phyloP scores from a whole-genome alignment of 1,140 invertebrate genomes.

The Pachypsylla venusta region DNA sequence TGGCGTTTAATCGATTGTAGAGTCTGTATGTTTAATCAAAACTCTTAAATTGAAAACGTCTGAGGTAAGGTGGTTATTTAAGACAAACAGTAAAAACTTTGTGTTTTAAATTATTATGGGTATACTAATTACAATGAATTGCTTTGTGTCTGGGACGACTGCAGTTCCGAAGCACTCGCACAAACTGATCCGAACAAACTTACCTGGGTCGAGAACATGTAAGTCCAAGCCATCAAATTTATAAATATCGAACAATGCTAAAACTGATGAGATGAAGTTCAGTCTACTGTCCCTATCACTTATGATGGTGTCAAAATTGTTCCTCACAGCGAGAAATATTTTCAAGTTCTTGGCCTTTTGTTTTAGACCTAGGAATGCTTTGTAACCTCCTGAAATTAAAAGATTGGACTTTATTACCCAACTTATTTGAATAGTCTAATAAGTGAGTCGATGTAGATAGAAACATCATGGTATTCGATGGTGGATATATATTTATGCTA shows the following conservation, averaged over 20 bases:
- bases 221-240: constrained; percentile 46
- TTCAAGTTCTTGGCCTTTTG: constrained; percentile 38
- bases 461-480: too few species aligned
- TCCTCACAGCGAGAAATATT: constrained; percentile 35
- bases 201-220: constrained; percentile 40
- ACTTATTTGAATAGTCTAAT: too few species aligned
- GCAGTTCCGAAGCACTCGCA: constrained; percentile 34
- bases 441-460: too few species aligned
- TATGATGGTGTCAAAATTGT: constrained; percentile 36
- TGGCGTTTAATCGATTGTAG: too few species aligned
- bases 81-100: too few species aligned
- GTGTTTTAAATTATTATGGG: too few species aligned
- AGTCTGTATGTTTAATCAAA: too few species aligned
- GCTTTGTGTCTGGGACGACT: constrained; percentile 38
- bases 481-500: too few species aligned
- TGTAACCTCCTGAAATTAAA: constrained; percentile 44
- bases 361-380: constrained; percentile 36
- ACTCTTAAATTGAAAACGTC: too few species aligned
- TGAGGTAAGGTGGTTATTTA: too few species aligned
- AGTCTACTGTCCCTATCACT: constrained; percentile 24
- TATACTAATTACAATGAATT: too few species aligned
- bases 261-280: constrained; percentile 36
- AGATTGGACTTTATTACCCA: too few species aligned
- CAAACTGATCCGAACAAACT: constrained; percentile 16
- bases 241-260: constrained; percentile 37